Evolutionary conservation across 2,797 vertebrate species (phyloP), one percentile per base, ranked within the genome.

Genomic region (Decapterus maruadsi): DNA sequence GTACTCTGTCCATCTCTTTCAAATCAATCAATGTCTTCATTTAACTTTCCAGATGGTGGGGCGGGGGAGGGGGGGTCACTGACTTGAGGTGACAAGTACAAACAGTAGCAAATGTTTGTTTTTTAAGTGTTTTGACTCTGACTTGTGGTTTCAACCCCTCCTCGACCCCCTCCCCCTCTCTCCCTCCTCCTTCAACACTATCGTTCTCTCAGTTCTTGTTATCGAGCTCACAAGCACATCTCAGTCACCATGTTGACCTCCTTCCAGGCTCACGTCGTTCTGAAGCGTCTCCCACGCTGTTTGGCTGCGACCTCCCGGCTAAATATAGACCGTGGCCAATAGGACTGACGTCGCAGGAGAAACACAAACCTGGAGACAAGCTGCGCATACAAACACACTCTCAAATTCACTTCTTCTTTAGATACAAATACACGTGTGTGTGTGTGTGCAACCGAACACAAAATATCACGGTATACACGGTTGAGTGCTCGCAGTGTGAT

Each of bases 301-400:
- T 87, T 86, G 87, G 85, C 82, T 73, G 65, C 64, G 26, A 81
- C 82, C 75, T 85, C 73, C 46, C 3, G 58, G 34, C 82, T 94
- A 94, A 91, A 94, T 93, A 85, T 95, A 94, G 88, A 92, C 65
- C 76, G 76, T 90, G 78, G 73, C 90, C 83, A 87, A 94, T 83
- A 51, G 71, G 71, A 77, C 87, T 86, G 81, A 87, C 82, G 75
- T 83, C 60, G 76, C 81, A 85, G 75, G 73, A 91, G 26, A 26
- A 90, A 89, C 89, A 88, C 86, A 92, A 92, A 91, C 83, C 87
- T 86, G 88, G 79, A 87, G 67, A 81, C 72, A 43, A 72, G 80
- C 76, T 57, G 58, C 11, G 63, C 67, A 2, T 72, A 84, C 75
- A 75, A 70, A 83, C 76, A 68, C 53, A 56, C 74, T 45, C 43